These are phyloP conservation scores for Limosa lapponica DNA, from an alignment of 2,797 vertebrate species.

Conservation along the genomic window DNA sequence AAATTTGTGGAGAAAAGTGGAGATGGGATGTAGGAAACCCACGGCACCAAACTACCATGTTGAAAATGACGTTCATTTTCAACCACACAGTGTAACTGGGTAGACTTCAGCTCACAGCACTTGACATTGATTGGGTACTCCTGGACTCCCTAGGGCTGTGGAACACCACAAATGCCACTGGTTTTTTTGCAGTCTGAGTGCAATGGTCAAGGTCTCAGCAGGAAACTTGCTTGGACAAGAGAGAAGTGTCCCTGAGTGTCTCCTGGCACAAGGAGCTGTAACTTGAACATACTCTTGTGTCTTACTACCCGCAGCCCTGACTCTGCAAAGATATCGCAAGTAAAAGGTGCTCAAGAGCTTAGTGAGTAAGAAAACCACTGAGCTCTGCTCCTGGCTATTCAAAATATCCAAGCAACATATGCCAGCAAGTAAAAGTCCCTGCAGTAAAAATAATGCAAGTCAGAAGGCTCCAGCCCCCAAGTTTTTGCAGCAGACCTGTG, in stretches of 20 bases:
- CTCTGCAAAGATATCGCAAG: neutral
- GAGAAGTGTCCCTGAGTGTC: neutral
- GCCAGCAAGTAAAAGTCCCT: neutral
- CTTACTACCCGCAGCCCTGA: neutral
- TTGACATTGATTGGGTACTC: neutral
- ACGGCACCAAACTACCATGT: neutral
- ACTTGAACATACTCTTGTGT: neutral
- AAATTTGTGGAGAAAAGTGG: neutral
- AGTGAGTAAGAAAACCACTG: neutral
- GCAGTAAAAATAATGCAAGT: neutral
- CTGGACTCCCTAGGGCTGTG: neutral
- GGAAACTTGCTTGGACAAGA: neutral
- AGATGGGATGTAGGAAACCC: neutral
- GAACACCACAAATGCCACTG: neutral
- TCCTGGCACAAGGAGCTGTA: neutral
- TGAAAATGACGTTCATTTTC: accelerated
- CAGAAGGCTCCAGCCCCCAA: neutral
- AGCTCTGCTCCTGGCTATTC: neutral
- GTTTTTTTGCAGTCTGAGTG: neutral
- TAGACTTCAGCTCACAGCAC: neutral
- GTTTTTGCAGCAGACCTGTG: neutral
- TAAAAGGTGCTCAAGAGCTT: neutral
- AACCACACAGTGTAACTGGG: neutral
- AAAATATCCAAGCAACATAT: neutral
- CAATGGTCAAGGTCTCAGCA: neutral